Base-by-base conservation (phyloP, 2,797 vertebrate species). In the Scomberomorus guttatus region DNA sequence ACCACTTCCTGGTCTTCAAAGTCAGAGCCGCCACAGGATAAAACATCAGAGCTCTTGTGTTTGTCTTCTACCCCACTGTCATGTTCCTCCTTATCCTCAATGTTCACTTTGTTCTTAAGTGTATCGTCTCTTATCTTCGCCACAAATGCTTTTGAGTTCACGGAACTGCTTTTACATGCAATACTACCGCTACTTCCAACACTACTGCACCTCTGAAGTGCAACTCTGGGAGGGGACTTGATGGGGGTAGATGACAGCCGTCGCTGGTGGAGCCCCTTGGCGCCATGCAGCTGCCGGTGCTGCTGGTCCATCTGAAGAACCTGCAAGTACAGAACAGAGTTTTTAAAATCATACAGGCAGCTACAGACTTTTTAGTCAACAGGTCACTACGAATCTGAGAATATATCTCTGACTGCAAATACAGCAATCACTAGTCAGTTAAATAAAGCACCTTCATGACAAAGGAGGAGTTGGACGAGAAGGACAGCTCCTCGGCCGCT, bases 401-500 rank as follows among this genome's bases (percentile, higher is more conserved):
- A 46, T 17, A 25, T 8, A 20, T 37, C 17, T 2, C 15, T 50
- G 22, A 71, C 13, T 46, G 39, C 20, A 56, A 67, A 37, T 39
- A 64, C 2, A 64, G 4, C 3, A 42, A 42, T 12, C 20, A 51
- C 7, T 25, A 48, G 1, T 51, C 10, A 75, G 24, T 6, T 27
- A 5, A 72, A 59, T 34, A 18, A 44, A 22, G 27, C 27, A 94
- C 94, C 93, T 94, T 95, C 42, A 77, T 61, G 77, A 99, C 94
- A 85, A 99, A 98, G 1, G 98, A 99, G 18, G 98, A 98, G 95
- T 97, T 98, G 72, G 97, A 99, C 2, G 98, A 98, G 93, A 99
- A 98, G 65, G 98, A 99, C 54, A 98, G 93, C 90, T 99, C 98
- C 80, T 98, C 97, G 10, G 98, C 98, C n/a, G 96, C 98, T 88